A percentile compares a stretch with the other conserved stretches of the same genome.
Evolutionary conservation across 2,797 vertebrate species (phyloP).

Genomic region (Setipinna tenuifilis): DNA sequence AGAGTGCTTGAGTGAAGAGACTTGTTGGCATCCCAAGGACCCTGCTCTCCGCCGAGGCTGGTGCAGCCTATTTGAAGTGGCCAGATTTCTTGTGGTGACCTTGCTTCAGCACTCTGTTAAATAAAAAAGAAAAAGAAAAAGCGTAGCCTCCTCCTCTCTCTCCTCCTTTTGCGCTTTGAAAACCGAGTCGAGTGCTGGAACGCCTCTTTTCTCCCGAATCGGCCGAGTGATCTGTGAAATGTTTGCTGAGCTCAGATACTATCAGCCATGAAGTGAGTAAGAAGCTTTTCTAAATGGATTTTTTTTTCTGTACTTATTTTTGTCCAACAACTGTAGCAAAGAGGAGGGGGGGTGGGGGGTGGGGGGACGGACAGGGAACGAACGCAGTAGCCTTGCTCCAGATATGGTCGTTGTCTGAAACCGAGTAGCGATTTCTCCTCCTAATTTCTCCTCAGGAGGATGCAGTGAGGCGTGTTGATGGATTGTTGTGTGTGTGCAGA

Average conservation of each 20-base stretch:
- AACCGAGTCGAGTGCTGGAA: neutral
- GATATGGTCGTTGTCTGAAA: neutral
- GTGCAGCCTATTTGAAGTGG: neutral
- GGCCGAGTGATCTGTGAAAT: neutral
- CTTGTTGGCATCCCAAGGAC: conserved; percentile 13
- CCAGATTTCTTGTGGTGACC: conserved; percentile 15
- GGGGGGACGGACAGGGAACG: neutral
- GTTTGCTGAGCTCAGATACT: conserved; percentile 2
- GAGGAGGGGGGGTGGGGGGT: too few species aligned
- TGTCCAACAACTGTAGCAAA: neutral
- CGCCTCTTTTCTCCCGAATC: conserved; percentile 3
- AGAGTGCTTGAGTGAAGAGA: neutral
- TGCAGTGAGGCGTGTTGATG: neutral
- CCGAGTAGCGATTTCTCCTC: neutral
- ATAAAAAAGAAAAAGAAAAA: neutral
- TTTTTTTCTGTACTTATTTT: neutral
- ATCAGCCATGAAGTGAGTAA: conserved; percentile 10
- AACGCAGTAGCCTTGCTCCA: neutral
- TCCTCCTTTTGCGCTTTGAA: neutral
- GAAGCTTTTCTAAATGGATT: neutral
- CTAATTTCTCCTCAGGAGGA: neutral
- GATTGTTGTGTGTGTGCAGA: neutral
- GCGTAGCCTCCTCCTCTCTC: neutral
- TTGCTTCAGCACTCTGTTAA: conserved; percentile 1
- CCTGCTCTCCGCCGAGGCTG: neutral